Conservation (phyloP, 1,140 invertebrate genomes). For the Pseudomyrmex concolor region DNA sequence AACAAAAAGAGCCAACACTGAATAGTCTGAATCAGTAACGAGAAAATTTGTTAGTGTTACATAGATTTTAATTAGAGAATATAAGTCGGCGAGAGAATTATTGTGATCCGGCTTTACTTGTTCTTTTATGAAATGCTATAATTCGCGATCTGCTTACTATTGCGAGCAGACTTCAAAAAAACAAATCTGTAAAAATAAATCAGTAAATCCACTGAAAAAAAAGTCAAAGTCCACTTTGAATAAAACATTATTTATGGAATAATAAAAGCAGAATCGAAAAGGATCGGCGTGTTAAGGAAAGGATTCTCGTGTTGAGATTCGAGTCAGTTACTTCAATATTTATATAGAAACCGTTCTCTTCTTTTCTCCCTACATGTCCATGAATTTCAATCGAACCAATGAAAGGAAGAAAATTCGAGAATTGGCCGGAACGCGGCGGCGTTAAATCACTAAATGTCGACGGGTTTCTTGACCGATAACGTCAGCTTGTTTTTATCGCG, state of each 20-base stretch:
- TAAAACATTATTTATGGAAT: constrained; percentile 3
- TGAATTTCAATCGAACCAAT: constrained; percentile 1
- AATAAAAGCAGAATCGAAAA: neutral
- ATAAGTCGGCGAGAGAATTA: no score
- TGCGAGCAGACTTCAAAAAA: neutral
- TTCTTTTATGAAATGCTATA: neutral
- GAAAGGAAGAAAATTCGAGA: neutral
- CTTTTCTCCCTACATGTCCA: neutral
- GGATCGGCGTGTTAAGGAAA: neutral
- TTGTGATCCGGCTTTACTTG: no score
- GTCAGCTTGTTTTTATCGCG: constrained; percentile 43
- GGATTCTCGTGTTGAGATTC: neutral
- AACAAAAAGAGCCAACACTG: neutral
- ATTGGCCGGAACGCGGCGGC: constrained; percentile 15
- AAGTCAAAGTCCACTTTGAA: neutral
- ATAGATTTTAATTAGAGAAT: no score
- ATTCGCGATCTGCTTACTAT: neutral
- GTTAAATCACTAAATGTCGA: constrained; percentile 27
- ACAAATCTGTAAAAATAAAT: neutral
- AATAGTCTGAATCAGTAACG: neutral
- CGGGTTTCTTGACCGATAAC: constrained; percentile 35
- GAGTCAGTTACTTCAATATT: neutral
- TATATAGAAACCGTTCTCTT: neutral
- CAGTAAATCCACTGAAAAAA: no score
- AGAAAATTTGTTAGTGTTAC: neutral